A percentile compares a stretch with the other conserved stretches of the same genome.
phyloP scores from a whole-genome alignment of 2,888 invertebrate genomes.

The Plagiodera versicolora region DNA sequence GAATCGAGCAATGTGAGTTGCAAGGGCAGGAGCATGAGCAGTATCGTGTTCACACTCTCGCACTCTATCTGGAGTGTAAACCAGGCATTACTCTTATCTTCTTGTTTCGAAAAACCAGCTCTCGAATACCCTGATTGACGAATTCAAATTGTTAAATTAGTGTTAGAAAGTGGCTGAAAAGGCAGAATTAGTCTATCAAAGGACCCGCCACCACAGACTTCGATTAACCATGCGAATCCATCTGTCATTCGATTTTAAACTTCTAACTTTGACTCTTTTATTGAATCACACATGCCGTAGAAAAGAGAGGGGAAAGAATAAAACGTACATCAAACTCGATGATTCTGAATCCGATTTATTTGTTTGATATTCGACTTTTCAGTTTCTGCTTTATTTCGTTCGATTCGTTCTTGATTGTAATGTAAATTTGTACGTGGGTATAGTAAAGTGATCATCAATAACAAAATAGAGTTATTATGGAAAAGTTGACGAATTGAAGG shows the following conservation, averaged over 20 bases:
- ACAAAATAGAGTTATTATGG: too few relatives aligned
- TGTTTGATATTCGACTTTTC: slow-evolving; percentile 40
- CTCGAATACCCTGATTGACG: too few relatives aligned
- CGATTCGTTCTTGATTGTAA: background rate
- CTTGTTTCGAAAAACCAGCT: too few relatives aligned
- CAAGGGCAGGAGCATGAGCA: too few relatives aligned
- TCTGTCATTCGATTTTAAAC: slow-evolving; percentile 38
- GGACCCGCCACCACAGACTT: slow-evolving; percentile 39
- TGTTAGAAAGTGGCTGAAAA: slow-evolving; percentile 29
- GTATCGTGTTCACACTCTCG: too few relatives aligned
- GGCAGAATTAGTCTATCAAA: slow-evolving; percentile 40
- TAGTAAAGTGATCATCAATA: too few relatives aligned
- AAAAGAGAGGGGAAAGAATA: slow-evolving; percentile 21
- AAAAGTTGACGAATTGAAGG: too few relatives aligned
- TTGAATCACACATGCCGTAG: slow-evolving; percentile 42
- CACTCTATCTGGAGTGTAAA: too few relatives aligned
- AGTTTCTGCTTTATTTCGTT: slow-evolving; percentile 8
- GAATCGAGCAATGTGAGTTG: too few relatives aligned
- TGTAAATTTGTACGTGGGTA: too few relatives aligned
- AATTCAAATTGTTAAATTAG: slow-evolving; percentile 18
- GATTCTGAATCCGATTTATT: slow-evolving; percentile 41
- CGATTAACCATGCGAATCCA: slow-evolving; percentile 46
- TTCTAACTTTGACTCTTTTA: slow-evolving; percentile 38
- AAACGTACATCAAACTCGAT: slow-evolving; percentile 30
- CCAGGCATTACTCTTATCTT: too few relatives aligned